Percentiles rank a stretch among this genome's conserved stretches.
These are phyloP conservation scores for Archocentrus centrarchus DNA, from an alignment of 2,113 vertebrate species.

Conservation along the genomic window DNA sequence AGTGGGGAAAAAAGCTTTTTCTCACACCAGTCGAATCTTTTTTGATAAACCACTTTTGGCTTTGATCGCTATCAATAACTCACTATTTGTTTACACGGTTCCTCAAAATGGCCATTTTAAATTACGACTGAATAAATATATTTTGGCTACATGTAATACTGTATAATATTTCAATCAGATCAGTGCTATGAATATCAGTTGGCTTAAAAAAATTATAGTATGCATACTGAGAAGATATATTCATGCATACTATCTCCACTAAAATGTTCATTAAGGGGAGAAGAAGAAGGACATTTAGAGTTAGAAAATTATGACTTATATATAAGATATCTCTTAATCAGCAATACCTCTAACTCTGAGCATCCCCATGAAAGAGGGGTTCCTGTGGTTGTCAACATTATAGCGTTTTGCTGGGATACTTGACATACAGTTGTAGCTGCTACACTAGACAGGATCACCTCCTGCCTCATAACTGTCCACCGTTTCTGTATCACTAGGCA, in stretches of 20 bases:
- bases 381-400: background rate
- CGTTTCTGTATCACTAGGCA: background rate
- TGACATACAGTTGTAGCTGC: background rate
- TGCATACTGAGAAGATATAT: background rate
- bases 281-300: background rate
- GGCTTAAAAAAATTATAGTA: background rate
- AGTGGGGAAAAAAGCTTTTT: background rate
- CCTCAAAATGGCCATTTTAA: background rate
- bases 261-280: background rate
- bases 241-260: background rate
- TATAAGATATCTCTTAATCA: background rate
- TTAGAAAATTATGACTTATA: background rate
- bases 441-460: background rate
- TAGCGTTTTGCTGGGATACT: background rate
- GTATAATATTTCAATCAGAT: background rate
- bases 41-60: background rate
- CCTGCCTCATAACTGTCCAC: background rate
- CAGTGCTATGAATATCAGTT: background rate
- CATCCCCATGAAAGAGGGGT: background rate
- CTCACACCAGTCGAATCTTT: background rate
- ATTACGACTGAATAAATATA: background rate
- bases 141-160: background rate
- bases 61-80: background rate
- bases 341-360: background rate
- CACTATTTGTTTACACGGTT: background rate